Base-by-base conservation (phyloP, 1,140 invertebrate species). In the Anastrepha ludens region DNA sequence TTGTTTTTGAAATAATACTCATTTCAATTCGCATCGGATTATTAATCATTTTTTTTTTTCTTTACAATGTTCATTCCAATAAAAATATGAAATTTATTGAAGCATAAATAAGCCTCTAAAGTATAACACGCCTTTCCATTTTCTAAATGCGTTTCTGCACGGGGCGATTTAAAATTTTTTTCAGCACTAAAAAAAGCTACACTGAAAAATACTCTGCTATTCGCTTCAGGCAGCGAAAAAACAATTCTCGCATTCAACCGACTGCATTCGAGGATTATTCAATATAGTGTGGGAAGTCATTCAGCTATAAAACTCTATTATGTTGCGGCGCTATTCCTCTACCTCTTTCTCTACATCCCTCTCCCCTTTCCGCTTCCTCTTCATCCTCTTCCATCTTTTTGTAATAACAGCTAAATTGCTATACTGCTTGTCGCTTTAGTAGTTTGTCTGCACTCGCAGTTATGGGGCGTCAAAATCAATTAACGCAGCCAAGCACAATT, bases 391-490 rank as follows among this genome's bases (percentile, higher is more conserved):
- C 3, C 0, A 39, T 41, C 9, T 11, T 20, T 74, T 74, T 50
- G 70, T 41, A 81, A 50, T 8, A 81, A 50, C 74, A 50, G n/a
- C 17, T 81, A 58, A 81, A 81, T 81, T 81, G 47, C 13, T 81
- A 13, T 55, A 58, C 9, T 50, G 47, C 67, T 81, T 55, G 4
- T 55, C 17, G 44, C 20, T 81, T 17, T 29, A 55, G 50, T 55
- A 55, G 74, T 17, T 50, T 81, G 47, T 81, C 47, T 81, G 47
- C 74, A 9, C 41, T 41, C 15, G 41, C 39, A 81, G 74, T 55
- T 41, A 81, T 81, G 74, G 55, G 74, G 74, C 74, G 74, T 81
- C 74, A 50, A 81, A 50, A 55, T 55, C 47, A 81, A 81, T 81
- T 81, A 81, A 81, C 74, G 13, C 47, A 81, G 74, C 58, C 74